Conservation (phyloP, 2,113 vertebrate species). For the Deroptyus accipitrinus region DNA sequence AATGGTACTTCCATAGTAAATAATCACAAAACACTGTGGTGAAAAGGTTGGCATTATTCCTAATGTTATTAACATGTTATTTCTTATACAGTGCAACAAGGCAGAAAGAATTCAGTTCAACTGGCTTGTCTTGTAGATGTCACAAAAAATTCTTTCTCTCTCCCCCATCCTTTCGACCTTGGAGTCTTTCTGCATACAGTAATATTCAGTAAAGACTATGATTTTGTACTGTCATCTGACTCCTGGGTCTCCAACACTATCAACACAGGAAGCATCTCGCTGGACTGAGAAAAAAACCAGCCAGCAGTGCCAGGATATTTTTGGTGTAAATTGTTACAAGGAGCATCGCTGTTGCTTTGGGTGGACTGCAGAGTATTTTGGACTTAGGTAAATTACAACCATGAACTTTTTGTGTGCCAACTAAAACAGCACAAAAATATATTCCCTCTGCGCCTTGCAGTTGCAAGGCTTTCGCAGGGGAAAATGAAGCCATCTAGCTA, state of each 20-base stretch:
- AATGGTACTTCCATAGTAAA: not conserved
- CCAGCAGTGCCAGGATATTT: not conserved
- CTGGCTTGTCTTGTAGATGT: not conserved
- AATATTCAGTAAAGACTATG: not conserved
- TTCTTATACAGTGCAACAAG: not conserved
- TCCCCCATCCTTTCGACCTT: not conserved
- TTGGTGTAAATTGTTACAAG: not conserved
- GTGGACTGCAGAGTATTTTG: not conserved
- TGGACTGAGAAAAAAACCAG: not conserved
- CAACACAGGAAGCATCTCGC: not conserved
- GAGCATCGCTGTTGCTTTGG: not conserved
- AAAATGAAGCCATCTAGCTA: not conserved
- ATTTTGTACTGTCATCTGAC: not conserved
- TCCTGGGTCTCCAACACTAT: not conserved
- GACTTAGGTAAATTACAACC: not conserved
- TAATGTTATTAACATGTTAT: not conserved
- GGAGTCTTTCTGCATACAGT: not conserved
- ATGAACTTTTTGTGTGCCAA: not conserved
- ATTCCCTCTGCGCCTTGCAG: not conserved
- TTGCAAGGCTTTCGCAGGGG: not conserved
- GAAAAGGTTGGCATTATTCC: not conserved
- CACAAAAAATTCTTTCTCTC: not conserved
- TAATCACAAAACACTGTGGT: not conserved
- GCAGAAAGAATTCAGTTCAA: not conserved
- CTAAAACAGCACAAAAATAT: constrained; percentile 30